Conservation (phyloP, 2,797 vertebrate species). For the Diglossa cyanea region DNA sequence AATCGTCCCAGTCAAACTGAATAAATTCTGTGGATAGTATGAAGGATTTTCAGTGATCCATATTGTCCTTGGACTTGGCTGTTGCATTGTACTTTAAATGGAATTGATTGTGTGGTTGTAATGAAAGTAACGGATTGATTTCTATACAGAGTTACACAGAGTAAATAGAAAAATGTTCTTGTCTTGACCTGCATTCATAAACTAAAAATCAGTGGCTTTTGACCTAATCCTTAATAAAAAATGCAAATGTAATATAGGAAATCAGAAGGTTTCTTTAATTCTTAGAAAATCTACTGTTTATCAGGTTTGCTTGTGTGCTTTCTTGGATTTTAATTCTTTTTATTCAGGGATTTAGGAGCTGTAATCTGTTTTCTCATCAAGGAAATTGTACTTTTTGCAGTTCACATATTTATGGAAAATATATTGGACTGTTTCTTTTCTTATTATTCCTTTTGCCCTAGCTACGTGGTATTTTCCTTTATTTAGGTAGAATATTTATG, state of each 20-base stretch:
- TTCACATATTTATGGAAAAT: neutral
- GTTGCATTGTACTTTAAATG: slow-evolving; percentile 79
- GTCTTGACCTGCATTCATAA: slow-evolving; percentile 77
- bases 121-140: slow-evolving; percentile 83
- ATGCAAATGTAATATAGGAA: slow-evolving; percentile 69
- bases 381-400: neutral
- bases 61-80: slow-evolving; percentile 80
- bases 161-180: slow-evolving; percentile 79
- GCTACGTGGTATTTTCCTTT: neutral
- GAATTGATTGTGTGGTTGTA: slow-evolving; percentile 82
- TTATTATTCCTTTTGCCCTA: neutral
- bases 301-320: neutral
- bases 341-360: neutral
- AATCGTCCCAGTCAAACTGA: slow-evolving; percentile 41
- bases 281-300: slow-evolving; percentile 26
- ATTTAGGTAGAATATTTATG: neutral
- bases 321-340: neutral
- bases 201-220: slow-evolving; percentile 70
- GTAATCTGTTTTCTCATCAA: neutral
- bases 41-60: slow-evolving; percentile 69
- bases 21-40: slow-evolving; percentile 54
- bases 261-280: slow-evolving; percentile 23
- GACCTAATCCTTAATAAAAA: slow-evolving; percentile 67
- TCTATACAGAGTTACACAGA: slow-evolving; percentile 77
- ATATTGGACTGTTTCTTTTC: neutral